Percentiles rank a stretch among this genome's conserved stretches.
These are phyloP conservation scores for Psococerastis gibbosa DNA, from an alignment of 2,888 invertebrate genomes.

Conservation along the genomic window DNA sequence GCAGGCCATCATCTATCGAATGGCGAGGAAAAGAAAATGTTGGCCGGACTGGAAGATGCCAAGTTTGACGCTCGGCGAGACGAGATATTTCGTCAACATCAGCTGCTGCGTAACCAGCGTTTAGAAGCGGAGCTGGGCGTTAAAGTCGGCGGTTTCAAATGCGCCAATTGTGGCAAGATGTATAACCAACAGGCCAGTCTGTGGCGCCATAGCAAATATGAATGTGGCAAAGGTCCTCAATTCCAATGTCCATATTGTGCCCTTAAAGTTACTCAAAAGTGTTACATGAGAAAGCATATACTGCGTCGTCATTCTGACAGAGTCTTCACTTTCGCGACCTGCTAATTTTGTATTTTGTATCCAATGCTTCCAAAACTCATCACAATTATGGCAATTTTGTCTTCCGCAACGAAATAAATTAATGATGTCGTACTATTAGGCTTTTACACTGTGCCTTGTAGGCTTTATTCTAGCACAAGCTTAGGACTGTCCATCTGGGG, in stretches of 20 bases:
- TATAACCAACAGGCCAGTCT: slow-evolving; percentile 21
- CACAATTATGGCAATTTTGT: too few species aligned
- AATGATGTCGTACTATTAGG: too few species aligned
- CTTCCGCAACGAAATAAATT: too few species aligned
- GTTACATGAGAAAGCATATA: slow-evolving; percentile 67
- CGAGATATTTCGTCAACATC: slow-evolving; percentile 6
- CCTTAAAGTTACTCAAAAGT: slow-evolving; percentile 61
- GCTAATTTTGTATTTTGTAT: not conserved
- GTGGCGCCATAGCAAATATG: slow-evolving; percentile 24
- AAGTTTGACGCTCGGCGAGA: slow-evolving; percentile 3
- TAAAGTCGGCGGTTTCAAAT: slow-evolving; percentile 16
- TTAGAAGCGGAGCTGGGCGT: slow-evolving; percentile 6
- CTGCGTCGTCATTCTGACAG: slow-evolving; percentile 2
- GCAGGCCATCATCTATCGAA: not conserved
- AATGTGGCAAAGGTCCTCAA: slow-evolving; percentile 31
- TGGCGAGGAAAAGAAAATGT: slow-evolving; percentile 6
- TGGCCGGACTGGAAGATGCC: not conserved
- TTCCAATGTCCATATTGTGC: slow-evolving; percentile 30
- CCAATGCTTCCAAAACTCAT: too few species aligned
- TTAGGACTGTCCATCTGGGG: too few species aligned
- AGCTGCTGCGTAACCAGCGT: slow-evolving; percentile 1
- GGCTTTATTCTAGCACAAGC: too few species aligned
- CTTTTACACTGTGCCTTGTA: too few species aligned
- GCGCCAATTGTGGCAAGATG: slow-evolving; percentile 20
- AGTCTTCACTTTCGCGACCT: not conserved